Percentiles rank a stretch among this genome's conserved stretches.
Conservation (phyloP, 2,113 vertebrate genomes). For the Eudyptes chrysolophus region DNA sequence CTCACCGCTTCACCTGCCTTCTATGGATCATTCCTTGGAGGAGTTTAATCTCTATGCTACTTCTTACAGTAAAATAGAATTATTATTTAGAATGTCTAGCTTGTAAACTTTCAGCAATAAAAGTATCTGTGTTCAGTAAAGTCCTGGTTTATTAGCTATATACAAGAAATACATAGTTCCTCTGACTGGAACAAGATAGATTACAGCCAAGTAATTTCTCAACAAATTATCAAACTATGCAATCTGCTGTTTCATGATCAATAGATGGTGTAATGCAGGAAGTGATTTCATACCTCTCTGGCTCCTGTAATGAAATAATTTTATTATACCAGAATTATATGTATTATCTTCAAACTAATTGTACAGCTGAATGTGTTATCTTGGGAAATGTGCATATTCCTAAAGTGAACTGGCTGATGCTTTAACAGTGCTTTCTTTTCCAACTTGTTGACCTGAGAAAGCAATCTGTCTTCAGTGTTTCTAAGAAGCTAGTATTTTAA, state of each 20-base stretch:
- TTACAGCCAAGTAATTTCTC: neutral
- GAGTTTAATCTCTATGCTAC: neutral
- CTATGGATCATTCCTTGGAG: neutral
- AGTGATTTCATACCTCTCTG: neutral
- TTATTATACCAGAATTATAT: neutral
- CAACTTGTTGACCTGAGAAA: neutral
- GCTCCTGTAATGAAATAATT: slow-evolving; percentile 11
- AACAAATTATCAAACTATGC: slow-evolving; percentile 10
- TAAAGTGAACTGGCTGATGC: neutral
- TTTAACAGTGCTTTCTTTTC: neutral
- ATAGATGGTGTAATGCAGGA: slow-evolving; percentile 20
- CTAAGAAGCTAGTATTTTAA: neutral
- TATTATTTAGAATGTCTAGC: neutral
- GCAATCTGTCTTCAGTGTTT: neutral
- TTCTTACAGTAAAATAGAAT: neutral
- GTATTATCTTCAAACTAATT: slow-evolving; percentile 8
- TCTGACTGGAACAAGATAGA: neutral
- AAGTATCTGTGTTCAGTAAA: neutral
- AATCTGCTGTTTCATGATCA: slow-evolving; percentile 8
- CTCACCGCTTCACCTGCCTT: fast-evolving
- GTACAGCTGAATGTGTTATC: neutral
- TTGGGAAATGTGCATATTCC: neutral
- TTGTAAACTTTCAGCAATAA: neutral
- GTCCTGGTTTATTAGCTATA: neutral
- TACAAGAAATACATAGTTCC: neutral